These are phyloP conservation scores for Diploptera punctata DNA, from an alignment of 2,888 invertebrate genomes.

Conservation along the genomic window DNA sequence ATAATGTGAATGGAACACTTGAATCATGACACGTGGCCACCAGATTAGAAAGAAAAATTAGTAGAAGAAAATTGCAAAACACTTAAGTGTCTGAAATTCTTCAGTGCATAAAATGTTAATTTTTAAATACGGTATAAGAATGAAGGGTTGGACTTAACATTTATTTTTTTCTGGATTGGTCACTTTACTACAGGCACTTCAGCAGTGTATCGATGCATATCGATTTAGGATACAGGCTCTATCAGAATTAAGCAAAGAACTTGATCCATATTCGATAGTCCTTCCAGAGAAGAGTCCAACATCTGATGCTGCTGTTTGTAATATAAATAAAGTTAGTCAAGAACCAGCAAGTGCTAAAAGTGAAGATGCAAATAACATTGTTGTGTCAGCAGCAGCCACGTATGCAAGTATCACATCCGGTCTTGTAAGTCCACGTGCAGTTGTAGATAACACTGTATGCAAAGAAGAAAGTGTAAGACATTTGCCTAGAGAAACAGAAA, in stretches of 20 bases:
- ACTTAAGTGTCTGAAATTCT: constrained; percentile 24
- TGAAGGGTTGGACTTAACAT: not conserved
- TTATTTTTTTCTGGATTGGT: constrained; percentile 43
- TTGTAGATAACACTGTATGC: constrained; percentile 26
- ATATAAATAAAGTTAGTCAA: constrained; percentile 29
- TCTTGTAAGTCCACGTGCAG: constrained; percentile 49
- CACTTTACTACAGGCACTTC: constrained; percentile 65
- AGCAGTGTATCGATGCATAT: constrained; percentile 67
- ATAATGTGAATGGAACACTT: constrained; percentile 32
- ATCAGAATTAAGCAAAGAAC: constrained; percentile 72
- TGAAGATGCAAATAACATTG: too few species aligned
- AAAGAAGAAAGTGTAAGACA: constrained; percentile 20
- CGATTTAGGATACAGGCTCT: constrained; percentile 75
- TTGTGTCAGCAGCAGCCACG: constrained; percentile 46
- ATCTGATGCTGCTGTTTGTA: constrained; percentile 9
- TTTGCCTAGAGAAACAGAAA: constrained; percentile 18
- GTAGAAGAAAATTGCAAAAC: constrained; percentile 4
- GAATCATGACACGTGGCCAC: constrained; percentile 45
- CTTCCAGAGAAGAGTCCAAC: constrained; percentile 30
- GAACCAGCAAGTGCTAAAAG: constrained; percentile 57
- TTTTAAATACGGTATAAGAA: not conserved
- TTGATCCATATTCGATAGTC: constrained; percentile 72
- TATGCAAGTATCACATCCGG: constrained; percentile 78
- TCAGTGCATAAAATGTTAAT: constrained; percentile 7
- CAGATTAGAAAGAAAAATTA: constrained; percentile 44